Base-by-base conservation (phyloP, 2,797 vertebrate species). In the Sparidentex hasta region DNA sequence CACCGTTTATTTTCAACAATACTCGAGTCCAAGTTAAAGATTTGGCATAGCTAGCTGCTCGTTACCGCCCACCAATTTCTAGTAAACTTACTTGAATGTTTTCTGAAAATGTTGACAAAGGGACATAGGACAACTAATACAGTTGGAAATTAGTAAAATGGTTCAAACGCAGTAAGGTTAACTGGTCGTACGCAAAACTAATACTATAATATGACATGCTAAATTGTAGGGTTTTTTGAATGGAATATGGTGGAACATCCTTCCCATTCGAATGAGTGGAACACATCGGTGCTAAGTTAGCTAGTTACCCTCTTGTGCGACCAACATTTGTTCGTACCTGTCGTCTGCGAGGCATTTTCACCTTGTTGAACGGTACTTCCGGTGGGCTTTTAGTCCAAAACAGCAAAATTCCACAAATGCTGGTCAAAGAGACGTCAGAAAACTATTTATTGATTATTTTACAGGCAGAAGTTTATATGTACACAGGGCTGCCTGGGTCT, bases 321-420 rank as follows among this genome's bases (percentile, higher is more conserved):
- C 75, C 85, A 82, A 87, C 65, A 78, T 85, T 74, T 55, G 65
- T 67, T 86, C 93, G 87, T 91, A 95, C 94, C 93, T 92, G 93
- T 72, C 92, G 85, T 86, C 93, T 93, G 4, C 94, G 94, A 64
- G 93, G 94, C 94, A 95, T 95, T 27, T 86, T 87, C 59, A 38
- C 47, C 52, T 59, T 7, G 16, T 70, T 61, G 5, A 38, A 27
- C 7, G 44, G n/a, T 29, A 20, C 3, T 64, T 76, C 47, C 20
- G 46, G 21, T 3, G 9, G 21, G 20, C 23, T 17, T 63, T 47
- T 21, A 38, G 46, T 64, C 12, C 50, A 27, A 44, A 65, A 68
- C 18, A n/a, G 5, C 14, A 38, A 78, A 29, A 23, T 17, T n/a
- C 7, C 2, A 12, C 13, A 13, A 46, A 56, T 16, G 21, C 23